Conservation (phyloP, 37 sponge, comb jelly and placozoan species). For the Cliona cf. orientalis region DNA sequence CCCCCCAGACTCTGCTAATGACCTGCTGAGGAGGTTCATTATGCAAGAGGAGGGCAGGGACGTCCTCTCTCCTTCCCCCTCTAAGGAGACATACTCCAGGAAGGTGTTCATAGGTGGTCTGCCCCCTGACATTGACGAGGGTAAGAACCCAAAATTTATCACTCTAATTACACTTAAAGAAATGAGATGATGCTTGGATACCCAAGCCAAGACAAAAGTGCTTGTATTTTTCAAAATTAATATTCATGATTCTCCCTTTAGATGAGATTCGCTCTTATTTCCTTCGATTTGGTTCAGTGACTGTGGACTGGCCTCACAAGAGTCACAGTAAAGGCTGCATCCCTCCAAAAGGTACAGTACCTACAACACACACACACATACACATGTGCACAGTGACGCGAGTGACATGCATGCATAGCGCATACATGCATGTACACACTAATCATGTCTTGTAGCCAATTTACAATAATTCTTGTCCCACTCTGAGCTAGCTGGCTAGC, state of each 20-base stretch:
- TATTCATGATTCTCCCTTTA: slow-evolving; percentile 2
- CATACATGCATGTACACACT: background rate
- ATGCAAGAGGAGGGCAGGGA: background rate
- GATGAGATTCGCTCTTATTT: slow-evolving; percentile 76
- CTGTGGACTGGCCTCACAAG: slow-evolving; percentile 98
- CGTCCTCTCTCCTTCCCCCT: background rate
- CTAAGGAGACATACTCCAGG: slow-evolving; percentile 78
- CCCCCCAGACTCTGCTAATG: background rate
- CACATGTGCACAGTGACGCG: background rate
- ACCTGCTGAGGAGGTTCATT: background rate
- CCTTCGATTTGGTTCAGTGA: slow-evolving; percentile 71
- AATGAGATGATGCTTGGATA: slow-evolving; percentile 10
- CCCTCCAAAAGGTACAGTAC: slow-evolving; percentile 89
- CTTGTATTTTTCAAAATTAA: background rate
- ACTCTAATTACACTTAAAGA: background rate
- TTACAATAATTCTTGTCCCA: too few relatives aligned
- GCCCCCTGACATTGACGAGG: slow-evolving; percentile 94
- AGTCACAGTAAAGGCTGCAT: slow-evolving; percentile 66
- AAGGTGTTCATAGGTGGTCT: slow-evolving; percentile 98
- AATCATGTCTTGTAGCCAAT: background rate
- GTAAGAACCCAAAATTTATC: slow-evolving; percentile 17
- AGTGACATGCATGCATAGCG: background rate
- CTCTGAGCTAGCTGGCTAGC: too few relatives aligned
- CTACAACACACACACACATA: background rate
- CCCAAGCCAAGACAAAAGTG: background rate